Evolutionary conservation across 1,140 invertebrate genomes (phyloP).

Genomic region (Prorops nasuta): DNA sequence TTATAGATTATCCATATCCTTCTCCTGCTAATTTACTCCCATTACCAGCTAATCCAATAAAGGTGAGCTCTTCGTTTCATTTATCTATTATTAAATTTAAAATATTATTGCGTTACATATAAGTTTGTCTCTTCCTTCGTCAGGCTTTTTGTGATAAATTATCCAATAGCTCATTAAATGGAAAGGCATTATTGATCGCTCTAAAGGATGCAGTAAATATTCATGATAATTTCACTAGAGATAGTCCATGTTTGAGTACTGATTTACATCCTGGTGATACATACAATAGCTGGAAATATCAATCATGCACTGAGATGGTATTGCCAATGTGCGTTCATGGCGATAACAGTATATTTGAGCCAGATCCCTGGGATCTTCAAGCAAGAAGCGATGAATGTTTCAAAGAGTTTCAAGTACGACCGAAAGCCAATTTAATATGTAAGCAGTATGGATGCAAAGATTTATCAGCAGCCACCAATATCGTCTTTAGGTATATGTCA

Average conservation of each 20-base stretch:
- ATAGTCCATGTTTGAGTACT: constrained; percentile 64
- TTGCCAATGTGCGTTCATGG: constrained; percentile 88
- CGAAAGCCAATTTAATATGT: constrained; percentile 66
- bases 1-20: constrained; percentile 94
- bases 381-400: constrained; percentile 67
- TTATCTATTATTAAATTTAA: no score
- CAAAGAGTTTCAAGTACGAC: constrained; percentile 67
- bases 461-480: constrained; percentile 71
- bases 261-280: constrained; percentile 62
- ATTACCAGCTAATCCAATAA: constrained; percentile 82
- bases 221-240: constrained; percentile 82
- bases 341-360: constrained; percentile 81
- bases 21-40: constrained; percentile 79
- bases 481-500: constrained; percentile 70
- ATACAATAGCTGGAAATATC: constrained; percentile 67
- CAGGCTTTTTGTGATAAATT: constrained; percentile 62
- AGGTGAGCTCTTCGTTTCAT: background rate
- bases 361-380: constrained; percentile 71
- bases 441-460: constrained; percentile 80
- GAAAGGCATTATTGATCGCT: constrained; percentile 59
- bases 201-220: constrained; percentile 71
- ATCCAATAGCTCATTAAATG: constrained; percentile 51
- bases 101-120: background rate
- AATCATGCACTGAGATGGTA: constrained; percentile 94
- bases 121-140: constrained; percentile 3